Base-by-base conservation (phyloP, 2,888 invertebrate species). In the Trichopria drosophilae region DNA sequence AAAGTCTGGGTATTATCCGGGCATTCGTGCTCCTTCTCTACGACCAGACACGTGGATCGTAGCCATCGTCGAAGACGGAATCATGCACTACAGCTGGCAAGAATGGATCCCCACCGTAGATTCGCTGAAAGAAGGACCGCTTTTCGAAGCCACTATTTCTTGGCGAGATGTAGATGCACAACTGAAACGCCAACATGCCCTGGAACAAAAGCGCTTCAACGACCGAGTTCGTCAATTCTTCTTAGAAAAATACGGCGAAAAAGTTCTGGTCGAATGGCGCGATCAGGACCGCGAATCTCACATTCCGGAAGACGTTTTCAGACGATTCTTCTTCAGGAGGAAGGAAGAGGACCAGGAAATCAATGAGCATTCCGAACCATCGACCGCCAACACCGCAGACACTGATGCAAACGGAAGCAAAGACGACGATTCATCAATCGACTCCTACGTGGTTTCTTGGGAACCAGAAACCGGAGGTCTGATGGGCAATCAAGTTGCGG, bases 401-500 rank as follows among this genome's bases (percentile, higher is more conserved):
- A 44, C 56, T 2, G 61, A 62, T 6, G 16, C 39, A 1, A 37
- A 42, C 12, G 45, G 34, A 4, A 49, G 49, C 18, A 49, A 58
- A 12, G 53, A 55, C 1, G 32, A 44, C 0, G 49, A 32, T 3
- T 44, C 39, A 4, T 53, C 47, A 4, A 63, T 64, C 24, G 64
- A 70, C 22, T 67, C 71, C 0, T 74, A 64, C 47, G 69, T 75
- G 6, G 72, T 75, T 0, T 71, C 73, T 3, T 75, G 75, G 75
- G 72, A 73, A 39, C 72, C 74, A 0, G 70, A 73, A 42, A 63
- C 73, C 1, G 75, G 75, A 0, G 74, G 75, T 7, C 57, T 73
- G 4, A 74, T 71, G 71, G 75, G 75, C 10, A 75, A 75, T 41
- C 75, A 74, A 49, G 72, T 73, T 1, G 68, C 73, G 1, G 73